Base-by-base conservation (phyloP, 2,113 vertebrate species). In the Neolamprologus cancellatus region DNA sequence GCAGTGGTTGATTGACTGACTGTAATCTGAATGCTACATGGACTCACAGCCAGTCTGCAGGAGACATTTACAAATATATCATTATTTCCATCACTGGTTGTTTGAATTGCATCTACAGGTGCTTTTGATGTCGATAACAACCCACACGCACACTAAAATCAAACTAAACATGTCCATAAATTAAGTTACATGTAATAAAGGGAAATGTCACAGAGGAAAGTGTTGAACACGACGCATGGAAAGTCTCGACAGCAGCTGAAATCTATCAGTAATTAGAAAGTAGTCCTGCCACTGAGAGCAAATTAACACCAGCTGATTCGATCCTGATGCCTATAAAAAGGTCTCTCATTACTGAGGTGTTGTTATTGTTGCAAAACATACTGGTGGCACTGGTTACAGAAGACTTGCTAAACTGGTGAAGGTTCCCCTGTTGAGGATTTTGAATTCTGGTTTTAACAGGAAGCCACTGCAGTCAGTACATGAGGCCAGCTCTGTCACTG, bases 401-500 rank as follows among this genome's bases (percentile, higher is more conserved):
- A 55, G 20, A 55, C 0, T 5, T 25, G 12, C 23, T 14, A 55
- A 55, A 55, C 23, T 55, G 53, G 53, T 55, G 53, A 55, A 25
- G 23, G 53, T 2, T 55, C 3, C 53, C 25, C 53, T 55, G 53
- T 3, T 8, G 23, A 57, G 54, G 25, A 57, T 57, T 28, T 57
- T 57, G 13, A 28, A 28, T 15, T 2, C 54, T 57, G 54, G 20
- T 0, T 57, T 28, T 57, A 57, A 57, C 54, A 57, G 54, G 54
- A 3, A 15, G 54, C 1, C 23, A 2, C 7, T 25, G 25, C n/a
- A n/a, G n/a, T 25, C 25, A 28, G 54, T 28, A 57, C 54, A 84
- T 11, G 82, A 89, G 41, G 41, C 15, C 69, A 7, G 25, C 76
- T 59, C 39, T 83, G 57, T 87, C 76, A 82, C 52, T 50, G 84